phyloP scores from a whole-genome alignment of 2,797 vertebrate species.

The Dicrostonyx torquatus region DNA sequence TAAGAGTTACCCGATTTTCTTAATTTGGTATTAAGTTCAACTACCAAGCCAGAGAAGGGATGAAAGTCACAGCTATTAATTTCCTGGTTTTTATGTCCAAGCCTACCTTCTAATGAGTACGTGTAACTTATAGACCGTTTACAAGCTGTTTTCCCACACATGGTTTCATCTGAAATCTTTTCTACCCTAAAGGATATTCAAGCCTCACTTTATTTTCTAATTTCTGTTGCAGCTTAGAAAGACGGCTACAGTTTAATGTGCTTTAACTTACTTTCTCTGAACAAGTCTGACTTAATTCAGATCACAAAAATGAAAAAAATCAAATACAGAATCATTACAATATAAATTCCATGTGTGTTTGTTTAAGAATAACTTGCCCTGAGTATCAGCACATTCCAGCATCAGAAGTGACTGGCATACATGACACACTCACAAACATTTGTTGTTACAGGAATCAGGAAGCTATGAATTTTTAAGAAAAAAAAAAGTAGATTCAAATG shows the following conservation, averaged over 20 bases:
- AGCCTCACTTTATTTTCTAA: slow-evolving; percentile 4
- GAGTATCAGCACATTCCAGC: neutral
- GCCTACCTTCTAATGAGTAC: slow-evolving; percentile 15
- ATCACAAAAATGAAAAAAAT: slow-evolving; percentile 45
- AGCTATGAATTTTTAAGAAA: slow-evolving; percentile 26
- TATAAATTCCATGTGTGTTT: neutral
- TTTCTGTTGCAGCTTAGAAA: slow-evolving; percentile 43
- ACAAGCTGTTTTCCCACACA: slow-evolving; percentile 30
- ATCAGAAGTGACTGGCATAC: neutral
- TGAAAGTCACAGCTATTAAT: slow-evolving; percentile 46
- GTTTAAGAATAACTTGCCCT: neutral
- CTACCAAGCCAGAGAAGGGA: slow-evolving; percentile 26
- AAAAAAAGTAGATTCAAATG: slow-evolving; percentile 19
- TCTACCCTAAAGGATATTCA: slow-evolving; percentile 24
- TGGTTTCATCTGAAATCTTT: slow-evolving; percentile 36
- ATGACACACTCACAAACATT: neutral
- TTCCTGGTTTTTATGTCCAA: slow-evolving; percentile 32
- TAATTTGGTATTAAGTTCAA: slow-evolving; percentile 53
- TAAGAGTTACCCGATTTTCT: slow-evolving; percentile 39
- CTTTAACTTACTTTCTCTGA: slow-evolving; percentile 12
- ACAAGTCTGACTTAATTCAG: slow-evolving; percentile 45
- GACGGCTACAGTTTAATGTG: neutral
- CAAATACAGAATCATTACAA: slow-evolving; percentile 34
- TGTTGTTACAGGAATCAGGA: neutral
- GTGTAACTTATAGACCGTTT: slow-evolving; percentile 47